Conservation (phyloP, 2,888 invertebrate species). For the Oxystoma pomonae region DNA sequence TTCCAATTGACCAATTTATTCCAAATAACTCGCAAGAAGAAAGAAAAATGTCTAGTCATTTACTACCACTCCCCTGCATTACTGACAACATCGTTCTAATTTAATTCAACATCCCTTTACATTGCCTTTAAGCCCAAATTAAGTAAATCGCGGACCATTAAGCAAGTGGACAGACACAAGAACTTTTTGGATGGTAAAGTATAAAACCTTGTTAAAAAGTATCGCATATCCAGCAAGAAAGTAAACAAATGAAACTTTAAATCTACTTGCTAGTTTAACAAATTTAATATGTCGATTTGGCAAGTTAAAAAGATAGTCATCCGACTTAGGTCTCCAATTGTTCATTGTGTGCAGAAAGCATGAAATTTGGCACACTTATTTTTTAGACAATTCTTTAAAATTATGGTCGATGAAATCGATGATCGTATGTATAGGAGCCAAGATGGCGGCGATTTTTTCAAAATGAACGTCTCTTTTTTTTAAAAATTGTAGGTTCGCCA, state of each 20-base stretch:
- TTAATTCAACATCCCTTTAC: background rate
- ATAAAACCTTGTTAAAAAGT: background rate
- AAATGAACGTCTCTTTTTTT: too few relatives aligned
- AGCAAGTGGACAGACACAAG: background rate
- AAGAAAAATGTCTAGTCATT: background rate
- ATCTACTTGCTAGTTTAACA: too few relatives aligned
- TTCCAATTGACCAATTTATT: background rate
- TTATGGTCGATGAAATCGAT: too few relatives aligned
- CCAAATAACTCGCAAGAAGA: background rate
- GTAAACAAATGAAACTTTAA: background rate
- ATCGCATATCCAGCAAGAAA: conserved; percentile 1
- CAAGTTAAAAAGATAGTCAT: too few relatives aligned
- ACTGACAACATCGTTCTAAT: background rate
- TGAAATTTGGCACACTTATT: too few relatives aligned
- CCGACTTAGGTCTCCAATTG: too few relatives aligned
- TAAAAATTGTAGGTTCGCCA: too few relatives aligned
- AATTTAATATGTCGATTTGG: too few relatives aligned
- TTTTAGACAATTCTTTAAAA: too few relatives aligned
- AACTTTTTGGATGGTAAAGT: background rate
- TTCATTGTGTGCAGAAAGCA: too few relatives aligned
- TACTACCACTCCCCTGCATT: background rate
- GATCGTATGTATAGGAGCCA: too few relatives aligned
- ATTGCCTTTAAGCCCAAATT: background rate
- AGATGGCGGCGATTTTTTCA: too few relatives aligned
- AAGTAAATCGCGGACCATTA: background rate